phyloP scores from a whole-genome alignment of 2,888 invertebrate genomes.

The Tipula vernalis region DNA sequence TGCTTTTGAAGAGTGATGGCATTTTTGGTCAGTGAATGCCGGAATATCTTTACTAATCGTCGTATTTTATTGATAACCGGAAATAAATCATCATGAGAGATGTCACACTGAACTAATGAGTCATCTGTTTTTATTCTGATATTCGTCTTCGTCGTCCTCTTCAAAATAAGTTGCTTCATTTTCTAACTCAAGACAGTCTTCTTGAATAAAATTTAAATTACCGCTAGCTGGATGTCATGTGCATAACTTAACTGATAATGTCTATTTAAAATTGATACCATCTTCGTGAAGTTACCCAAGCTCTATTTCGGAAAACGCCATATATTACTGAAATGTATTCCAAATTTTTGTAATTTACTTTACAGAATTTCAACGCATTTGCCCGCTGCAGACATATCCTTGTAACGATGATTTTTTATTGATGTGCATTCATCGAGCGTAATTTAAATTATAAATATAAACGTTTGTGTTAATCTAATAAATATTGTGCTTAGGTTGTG shows the following conservation, averaged over 20 bases:
- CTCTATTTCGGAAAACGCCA: no score
- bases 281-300: neutral
- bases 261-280: neutral
- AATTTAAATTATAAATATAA: no score
- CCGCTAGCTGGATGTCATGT: neutral
- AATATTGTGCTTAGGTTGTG: no score
- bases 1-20: neutral
- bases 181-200: neutral
- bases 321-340: neutral
- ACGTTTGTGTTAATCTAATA: no score
- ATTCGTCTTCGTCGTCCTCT: neutral
- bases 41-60: neutral
- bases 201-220: neutral
- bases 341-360: neutral
- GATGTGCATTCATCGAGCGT: no score
- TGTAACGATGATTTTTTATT: no score
- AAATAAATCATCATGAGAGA: neutral
- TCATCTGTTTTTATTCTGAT: neutral
- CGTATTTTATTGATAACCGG: neutral
- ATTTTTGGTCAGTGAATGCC: neutral
- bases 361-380: no score
- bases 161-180: neutral
- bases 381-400: no score
- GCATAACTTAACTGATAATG: neutral
- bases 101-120: no score